A percentile compares a stretch with the other conserved stretches of the same genome.
Evolutionary conservation across 1,140 invertebrate genomes (phyloP).

Genomic region (Hylyphantes graminicola): DNA sequence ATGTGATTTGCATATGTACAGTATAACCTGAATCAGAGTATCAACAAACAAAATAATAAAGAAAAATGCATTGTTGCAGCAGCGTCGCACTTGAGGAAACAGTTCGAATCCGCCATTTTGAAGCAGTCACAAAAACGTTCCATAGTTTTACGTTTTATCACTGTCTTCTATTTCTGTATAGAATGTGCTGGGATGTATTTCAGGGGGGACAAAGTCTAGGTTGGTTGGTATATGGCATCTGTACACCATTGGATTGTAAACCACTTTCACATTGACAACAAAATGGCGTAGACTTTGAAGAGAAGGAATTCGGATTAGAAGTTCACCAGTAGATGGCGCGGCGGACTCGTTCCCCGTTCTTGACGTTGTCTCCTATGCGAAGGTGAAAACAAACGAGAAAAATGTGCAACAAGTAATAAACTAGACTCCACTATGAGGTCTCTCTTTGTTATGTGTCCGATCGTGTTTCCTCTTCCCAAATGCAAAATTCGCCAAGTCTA

Average conservation of each 20-base stretch:
- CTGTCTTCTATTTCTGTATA: constrained; percentile 16
- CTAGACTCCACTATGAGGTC: constrained; percentile 29
- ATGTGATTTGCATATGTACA: constrained; percentile 60
- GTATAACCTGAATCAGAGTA: constrained; percentile 52
- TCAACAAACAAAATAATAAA: constrained; percentile 43
- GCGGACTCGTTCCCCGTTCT: background rate
- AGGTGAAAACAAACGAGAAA: constrained; percentile 38
- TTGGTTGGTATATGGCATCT: background rate
- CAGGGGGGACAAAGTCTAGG: background rate
- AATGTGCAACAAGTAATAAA: constrained; percentile 45
- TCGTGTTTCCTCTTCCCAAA: background rate
- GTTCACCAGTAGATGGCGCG: background rate
- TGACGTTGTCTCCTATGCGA: background rate
- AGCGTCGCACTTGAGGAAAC: too few species aligned
- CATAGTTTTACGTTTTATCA: constrained; percentile 3
- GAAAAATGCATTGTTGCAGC: constrained; percentile 21
- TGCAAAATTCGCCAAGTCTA: constrained; percentile 26
- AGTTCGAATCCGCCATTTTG: too few species aligned
- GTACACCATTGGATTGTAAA: too few species aligned
- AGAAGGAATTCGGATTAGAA: constrained; percentile 26
- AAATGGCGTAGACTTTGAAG: background rate
- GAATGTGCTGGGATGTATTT: constrained; percentile 22
- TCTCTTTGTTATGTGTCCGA: constrained; percentile 16
- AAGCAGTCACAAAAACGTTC: background rate
- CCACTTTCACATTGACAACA: too few species aligned